Evolutionary conservation across 2,888 invertebrate genomes (phyloP).

Genomic region (Selenia dentaria): DNA sequence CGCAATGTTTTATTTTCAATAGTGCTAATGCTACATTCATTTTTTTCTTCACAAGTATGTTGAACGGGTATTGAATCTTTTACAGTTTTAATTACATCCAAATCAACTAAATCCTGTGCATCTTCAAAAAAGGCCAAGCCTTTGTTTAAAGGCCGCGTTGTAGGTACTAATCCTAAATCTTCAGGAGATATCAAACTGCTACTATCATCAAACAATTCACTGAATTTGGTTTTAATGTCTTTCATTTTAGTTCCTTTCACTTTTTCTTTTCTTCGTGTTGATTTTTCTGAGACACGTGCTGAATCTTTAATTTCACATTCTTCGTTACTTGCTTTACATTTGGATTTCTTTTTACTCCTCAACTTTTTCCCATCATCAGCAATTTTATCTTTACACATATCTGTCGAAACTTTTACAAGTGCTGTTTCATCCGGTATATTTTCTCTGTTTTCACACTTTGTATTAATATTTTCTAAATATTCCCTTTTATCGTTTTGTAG

Average conservation of each 20-base stretch:
- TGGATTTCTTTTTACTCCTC: constrained; percentile 44
- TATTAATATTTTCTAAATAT: neutral
- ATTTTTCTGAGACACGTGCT: constrained; percentile 6
- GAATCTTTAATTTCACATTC: constrained; percentile 33
- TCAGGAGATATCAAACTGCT: constrained; percentile 73
- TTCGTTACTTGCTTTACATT: constrained; percentile 37
- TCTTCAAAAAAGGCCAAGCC: constrained; percentile 62
- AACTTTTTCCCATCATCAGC: constrained; percentile 38
- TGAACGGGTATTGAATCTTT: constrained; percentile 3
- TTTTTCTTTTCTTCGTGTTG: constrained; percentile 17
- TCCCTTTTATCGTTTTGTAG: neutral
- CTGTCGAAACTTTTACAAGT: neutral
- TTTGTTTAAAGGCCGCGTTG: constrained; percentile 26
- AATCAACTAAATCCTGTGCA: constrained; percentile 61
- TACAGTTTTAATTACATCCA: constrained; percentile 11
- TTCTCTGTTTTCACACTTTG: neutral
- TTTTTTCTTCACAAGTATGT: neutral
- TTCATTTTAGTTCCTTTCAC: constrained; percentile 28
- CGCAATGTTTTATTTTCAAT: neutral
- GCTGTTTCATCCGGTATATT: neutral
- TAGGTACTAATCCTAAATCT: constrained; percentile 56
- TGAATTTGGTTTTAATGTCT: constrained; percentile 54
- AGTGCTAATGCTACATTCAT: neutral
- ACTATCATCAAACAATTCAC: constrained; percentile 72
- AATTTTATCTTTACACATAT: constrained; percentile 10